These are phyloP conservation scores for Leptinotarsa undecemlineata DNA, from an alignment of 1,140 invertebrate species.

Conservation along the genomic window DNA sequence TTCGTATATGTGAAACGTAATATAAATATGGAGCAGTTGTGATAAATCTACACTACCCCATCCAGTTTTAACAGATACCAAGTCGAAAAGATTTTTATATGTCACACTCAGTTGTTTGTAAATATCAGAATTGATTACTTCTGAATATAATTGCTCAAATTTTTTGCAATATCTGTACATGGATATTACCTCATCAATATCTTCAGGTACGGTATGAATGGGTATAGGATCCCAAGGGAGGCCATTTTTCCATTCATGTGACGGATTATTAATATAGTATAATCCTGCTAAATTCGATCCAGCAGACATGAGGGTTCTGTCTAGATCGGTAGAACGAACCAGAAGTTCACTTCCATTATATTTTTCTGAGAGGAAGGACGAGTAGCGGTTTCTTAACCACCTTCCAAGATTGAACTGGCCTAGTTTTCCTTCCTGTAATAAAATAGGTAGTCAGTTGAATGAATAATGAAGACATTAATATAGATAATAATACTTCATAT, in stretches of 20 bases:
- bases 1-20: not conserved
- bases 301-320: slow-evolving; percentile 87
- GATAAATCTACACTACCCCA: not conserved
- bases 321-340: slow-evolving; percentile 75
- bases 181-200: slow-evolving; percentile 64
- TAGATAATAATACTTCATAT: no score
- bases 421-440: slow-evolving; percentile 68
- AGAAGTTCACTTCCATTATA: slow-evolving; percentile 55
- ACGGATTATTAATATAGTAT: slow-evolving; percentile 66
- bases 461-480: not conserved
- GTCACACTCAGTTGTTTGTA: not conserved
- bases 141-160: slow-evolving; percentile 43
- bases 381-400: slow-evolving; percentile 72
- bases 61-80: not conserved
- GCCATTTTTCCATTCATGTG: slow-evolving; percentile 63
- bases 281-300: slow-evolving; percentile 79
- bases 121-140: not conserved
- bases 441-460: not conserved
- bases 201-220: slow-evolving; percentile 73
- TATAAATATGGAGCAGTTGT: not conserved
- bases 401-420: slow-evolving; percentile 78
- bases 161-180: slow-evolving; percentile 66
- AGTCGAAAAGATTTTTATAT: not conserved
- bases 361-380: slow-evolving; percentile 57
- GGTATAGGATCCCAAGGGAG: slow-evolving; percentile 88